Evolutionary conservation across 2,113 vertebrate species (phyloP).

Genomic region (Alectura lathami): DNA sequence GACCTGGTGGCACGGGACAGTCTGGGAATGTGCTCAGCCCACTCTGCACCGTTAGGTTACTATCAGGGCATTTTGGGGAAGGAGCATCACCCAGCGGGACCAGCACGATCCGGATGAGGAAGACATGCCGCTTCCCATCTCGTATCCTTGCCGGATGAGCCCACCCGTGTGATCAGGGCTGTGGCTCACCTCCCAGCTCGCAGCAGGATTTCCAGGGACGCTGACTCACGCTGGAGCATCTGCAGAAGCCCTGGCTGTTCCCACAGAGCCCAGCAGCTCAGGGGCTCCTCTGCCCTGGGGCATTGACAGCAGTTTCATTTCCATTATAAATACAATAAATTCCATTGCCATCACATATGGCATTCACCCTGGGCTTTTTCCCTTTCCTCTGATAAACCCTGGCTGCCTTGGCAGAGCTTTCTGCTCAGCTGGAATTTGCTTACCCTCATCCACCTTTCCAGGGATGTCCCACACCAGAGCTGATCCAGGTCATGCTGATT

Average conservation of each 20-base stretch:
- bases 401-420: not conserved
- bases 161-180: not conserved
- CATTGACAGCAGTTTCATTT: not conserved
- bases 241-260: not conserved
- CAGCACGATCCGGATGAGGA: not conserved
- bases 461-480: not conserved
- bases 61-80: not conserved
- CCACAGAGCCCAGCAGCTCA: fast-evolving
- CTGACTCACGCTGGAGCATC: not conserved
- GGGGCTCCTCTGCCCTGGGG: not conserved
- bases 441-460: not conserved
- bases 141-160: not conserved
- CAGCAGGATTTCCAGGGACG: not conserved
- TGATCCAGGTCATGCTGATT: fast-evolving
- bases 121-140: fast-evolving
- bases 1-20: not conserved
- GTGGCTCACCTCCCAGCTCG: not conserved
- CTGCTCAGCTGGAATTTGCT: not conserved
- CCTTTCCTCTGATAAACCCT: not conserved
- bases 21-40: not conserved
- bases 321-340: not conserved
- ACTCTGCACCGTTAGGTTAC: not conserved
- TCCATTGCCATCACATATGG: not conserved
- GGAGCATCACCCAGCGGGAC: not conserved
- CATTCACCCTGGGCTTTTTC: not conserved